Evolutionary conservation across 2,113 vertebrate species (phyloP), one percentile per base, ranked within the genome.

Genomic region (Rhinogobius similis): DNA sequence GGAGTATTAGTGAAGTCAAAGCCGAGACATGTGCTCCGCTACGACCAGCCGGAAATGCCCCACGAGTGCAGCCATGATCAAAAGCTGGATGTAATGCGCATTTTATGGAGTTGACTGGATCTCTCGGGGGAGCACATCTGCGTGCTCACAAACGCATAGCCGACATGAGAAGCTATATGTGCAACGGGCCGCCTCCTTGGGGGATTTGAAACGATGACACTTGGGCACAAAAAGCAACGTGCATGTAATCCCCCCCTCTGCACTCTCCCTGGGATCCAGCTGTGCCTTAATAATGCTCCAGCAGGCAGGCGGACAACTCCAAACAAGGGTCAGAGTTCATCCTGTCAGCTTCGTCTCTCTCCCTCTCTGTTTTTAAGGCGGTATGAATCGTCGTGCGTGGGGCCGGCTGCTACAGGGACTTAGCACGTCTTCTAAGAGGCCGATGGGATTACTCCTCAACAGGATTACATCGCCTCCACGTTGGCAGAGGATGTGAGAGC

Each of bases 281-380:
- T 79, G 81, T 78, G 70, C 65, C 41, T 53, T 62, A 76, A 86
- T 73, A 65, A 73, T 65, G 68, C 61, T 43, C 46, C 20, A 65
- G 50, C 23, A 38, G 55, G 53, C 62, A 62, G 66, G 48, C 13
- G 16, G 41, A 63, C 62, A 68, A 36, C 67, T 76, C 62, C 53
- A 72, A 77, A 59, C 2, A 39, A 24, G 77, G 83, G 82, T 78
- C 70, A 86, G 65, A 75, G 86, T 82, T 82, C 65, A 62, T 24
- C 29, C 78, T 81, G 79, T 83, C 75, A 77, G 75, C 67, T 74
- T 64, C 11, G 11, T 26, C 9, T 9, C 11, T 26, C 4, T 63
- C 74, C 76, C 20, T 7, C 20, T 10, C 1, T 8, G 8, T 50
- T 48, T 50, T 76, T 78, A 78, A 86, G 69, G 67, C 71, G 72